A percentile compares a stretch with the other conserved stretches of the same genome.
Evolutionary conservation across 1,140 invertebrate genomes (phyloP).

Genomic region (Drepana arcuata): DNA sequence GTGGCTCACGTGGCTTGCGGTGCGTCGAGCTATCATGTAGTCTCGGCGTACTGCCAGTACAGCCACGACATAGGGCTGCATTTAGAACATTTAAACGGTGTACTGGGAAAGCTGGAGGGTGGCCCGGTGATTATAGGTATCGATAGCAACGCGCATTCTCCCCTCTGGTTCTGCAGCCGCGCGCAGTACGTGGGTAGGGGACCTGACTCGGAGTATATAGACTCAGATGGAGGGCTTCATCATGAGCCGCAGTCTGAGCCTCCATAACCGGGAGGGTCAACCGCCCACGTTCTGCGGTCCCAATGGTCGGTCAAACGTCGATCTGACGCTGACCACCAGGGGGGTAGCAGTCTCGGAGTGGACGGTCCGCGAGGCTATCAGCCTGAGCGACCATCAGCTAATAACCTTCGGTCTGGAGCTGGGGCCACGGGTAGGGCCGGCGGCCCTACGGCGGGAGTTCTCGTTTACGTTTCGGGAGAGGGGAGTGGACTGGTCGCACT

Average conservation of each 20-base stretch:
- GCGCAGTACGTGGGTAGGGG: constrained; percentile 10
- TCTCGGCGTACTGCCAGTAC: constrained; percentile 18
- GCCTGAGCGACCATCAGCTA: constrained; percentile 23
- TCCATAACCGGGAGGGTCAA: constrained; percentile 10
- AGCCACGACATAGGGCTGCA: constrained; percentile 7
- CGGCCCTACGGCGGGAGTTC: too few relatives aligned
- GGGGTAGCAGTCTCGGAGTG: constrained; percentile 6
- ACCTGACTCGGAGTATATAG: neutral
- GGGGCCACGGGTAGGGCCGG: neutral
- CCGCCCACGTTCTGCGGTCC: constrained; percentile 15
- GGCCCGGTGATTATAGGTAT: constrained; percentile 4
- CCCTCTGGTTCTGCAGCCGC: constrained; percentile 14
- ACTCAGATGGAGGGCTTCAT: constrained; percentile 16
- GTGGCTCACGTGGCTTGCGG: too few relatives aligned
- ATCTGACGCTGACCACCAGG: constrained; percentile 13
- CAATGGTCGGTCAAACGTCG: constrained; percentile 19
- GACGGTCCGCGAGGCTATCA: constrained; percentile 10
- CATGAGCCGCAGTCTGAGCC: neutral
- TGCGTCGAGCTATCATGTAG: constrained; percentile 1
- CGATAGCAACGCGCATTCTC: constrained; percentile 24
- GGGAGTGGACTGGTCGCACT: constrained; percentile 10
- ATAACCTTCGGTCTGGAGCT: too few relatives aligned
- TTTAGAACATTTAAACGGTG: constrained; percentile 2
- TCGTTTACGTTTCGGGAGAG: too few relatives aligned
- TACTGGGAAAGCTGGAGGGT: neutral